Conservation (phyloP, 2,113 vertebrate genomes). For the Aplodontia rufa region DNA sequence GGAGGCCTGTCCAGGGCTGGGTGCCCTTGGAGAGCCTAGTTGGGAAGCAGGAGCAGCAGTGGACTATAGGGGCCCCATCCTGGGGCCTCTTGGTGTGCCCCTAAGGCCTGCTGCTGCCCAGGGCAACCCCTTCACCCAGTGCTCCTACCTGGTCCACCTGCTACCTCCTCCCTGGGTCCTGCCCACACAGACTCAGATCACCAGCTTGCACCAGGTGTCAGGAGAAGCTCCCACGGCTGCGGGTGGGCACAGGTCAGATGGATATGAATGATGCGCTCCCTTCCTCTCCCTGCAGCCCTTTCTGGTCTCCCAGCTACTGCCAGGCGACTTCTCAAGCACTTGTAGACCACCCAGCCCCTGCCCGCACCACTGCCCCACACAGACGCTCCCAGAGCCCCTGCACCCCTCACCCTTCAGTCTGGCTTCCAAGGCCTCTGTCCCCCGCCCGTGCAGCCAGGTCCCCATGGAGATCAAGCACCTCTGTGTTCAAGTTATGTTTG, state of each 20-base stretch:
- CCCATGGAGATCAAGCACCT: not conserved
- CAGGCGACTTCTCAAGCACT: too few species aligned
- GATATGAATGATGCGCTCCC: too few species aligned
- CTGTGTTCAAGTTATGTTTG: too few species aligned
- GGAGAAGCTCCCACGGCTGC: not conserved
- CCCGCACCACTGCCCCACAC: not conserved
- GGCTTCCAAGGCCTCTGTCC: not conserved
- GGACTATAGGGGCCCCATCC: too few species aligned
- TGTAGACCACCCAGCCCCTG: not conserved
- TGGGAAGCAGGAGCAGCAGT: not conserved
- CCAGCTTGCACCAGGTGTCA: not conserved
- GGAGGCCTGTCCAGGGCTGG: too few species aligned
- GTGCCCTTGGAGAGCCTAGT: too few species aligned
- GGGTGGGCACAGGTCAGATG: too few species aligned
- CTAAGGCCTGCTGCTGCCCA: not conserved
- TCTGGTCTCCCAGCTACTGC: too few species aligned
- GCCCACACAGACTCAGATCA: not conserved
- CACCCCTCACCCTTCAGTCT: not conserved
- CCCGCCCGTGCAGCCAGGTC: not conserved
- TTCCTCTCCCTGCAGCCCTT: not conserved
- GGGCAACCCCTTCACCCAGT: fast-evolving
- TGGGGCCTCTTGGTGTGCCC: too few species aligned
- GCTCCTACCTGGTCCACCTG: not conserved
- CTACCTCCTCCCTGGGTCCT: not conserved
- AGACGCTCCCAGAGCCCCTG: not conserved